Evolutionary conservation across 2,888 invertebrate genomes (phyloP).

Genomic region (Netelia fuscicornis): DNA sequence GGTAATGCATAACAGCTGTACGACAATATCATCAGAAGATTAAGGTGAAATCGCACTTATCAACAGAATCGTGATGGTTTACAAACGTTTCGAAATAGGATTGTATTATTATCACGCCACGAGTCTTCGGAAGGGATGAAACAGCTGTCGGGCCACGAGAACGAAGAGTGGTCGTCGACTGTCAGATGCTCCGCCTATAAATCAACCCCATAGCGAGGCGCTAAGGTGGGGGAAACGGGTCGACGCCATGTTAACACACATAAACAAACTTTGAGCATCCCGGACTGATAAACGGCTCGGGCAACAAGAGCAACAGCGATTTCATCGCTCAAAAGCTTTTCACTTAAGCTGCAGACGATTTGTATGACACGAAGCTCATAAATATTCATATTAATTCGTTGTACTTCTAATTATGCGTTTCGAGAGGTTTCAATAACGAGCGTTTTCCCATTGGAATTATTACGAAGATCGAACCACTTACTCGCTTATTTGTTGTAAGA

Average conservation of each 20-base stretch:
- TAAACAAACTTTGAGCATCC: slow-evolving; percentile 81
- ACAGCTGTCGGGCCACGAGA: slow-evolving; percentile 61
- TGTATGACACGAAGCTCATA: background rate
- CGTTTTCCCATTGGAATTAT: slow-evolving; percentile 32
- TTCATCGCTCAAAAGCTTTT: slow-evolving; percentile 27
- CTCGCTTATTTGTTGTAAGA: slow-evolving; percentile 71
- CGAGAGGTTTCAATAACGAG: background rate
- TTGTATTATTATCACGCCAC: slow-evolving; percentile 29
- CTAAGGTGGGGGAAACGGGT: slow-evolving; percentile 77
- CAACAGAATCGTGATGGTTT: background rate
- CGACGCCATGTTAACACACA: slow-evolving; percentile 84
- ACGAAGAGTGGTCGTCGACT: slow-evolving; percentile 80
- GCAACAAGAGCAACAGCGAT: slow-evolving; percentile 76
- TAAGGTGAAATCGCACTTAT: background rate
- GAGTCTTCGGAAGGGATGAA: slow-evolving; percentile 41
- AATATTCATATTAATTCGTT: background rate
- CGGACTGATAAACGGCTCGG: slow-evolving; percentile 79
- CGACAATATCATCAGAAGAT: background rate
- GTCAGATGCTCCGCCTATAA: slow-evolving; percentile 84
- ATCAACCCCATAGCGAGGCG: slow-evolving; percentile 78
- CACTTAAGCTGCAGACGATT: background rate
- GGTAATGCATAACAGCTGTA: background rate
- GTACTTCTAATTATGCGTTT: background rate
- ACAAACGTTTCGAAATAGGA: background rate
- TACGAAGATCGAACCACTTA: slow-evolving; percentile 62